phyloP scores from a whole-genome alignment of 2,113 vertebrate species.

The Drymodes brunneopygia region DNA sequence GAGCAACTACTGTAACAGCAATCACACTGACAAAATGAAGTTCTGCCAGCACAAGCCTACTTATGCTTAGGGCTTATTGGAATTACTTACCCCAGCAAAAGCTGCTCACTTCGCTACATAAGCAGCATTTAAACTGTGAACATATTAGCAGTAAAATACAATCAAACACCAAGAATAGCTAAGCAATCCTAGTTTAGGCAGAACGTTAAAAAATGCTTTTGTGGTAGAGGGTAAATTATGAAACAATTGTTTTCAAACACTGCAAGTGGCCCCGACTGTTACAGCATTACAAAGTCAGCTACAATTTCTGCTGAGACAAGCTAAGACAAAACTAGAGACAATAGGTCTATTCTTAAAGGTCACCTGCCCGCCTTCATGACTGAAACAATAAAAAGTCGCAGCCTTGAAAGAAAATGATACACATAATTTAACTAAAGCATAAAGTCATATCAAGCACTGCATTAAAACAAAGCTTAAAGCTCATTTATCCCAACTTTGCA shows the following conservation, averaged over 20 bases:
- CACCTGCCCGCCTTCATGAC: neutral
- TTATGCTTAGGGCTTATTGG: neutral
- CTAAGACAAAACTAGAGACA: neutral
- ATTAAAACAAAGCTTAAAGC: neutral
- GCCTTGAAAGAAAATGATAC: neutral
- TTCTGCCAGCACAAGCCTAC: neutral
- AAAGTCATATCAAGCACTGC: neutral
- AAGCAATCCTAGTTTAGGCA: neutral
- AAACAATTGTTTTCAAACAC: neutral
- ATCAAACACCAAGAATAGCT: neutral
- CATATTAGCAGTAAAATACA: neutral
- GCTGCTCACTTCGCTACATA: neutral
- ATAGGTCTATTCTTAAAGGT: neutral
- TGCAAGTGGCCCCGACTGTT: neutral
- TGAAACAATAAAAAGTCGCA: neutral
- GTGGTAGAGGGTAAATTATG: neutral
- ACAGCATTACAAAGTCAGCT: neutral
- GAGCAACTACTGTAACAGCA: neutral
- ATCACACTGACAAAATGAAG: neutral
- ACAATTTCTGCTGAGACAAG: neutral
- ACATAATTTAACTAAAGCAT: neutral
- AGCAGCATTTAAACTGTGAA: neutral
- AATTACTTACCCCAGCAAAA: neutral
- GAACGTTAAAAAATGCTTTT: neutral
- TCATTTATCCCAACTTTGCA: neutral